phyloP scores from a whole-genome alignment of 1,140 invertebrate species.

The Goniozus legneri region DNA sequence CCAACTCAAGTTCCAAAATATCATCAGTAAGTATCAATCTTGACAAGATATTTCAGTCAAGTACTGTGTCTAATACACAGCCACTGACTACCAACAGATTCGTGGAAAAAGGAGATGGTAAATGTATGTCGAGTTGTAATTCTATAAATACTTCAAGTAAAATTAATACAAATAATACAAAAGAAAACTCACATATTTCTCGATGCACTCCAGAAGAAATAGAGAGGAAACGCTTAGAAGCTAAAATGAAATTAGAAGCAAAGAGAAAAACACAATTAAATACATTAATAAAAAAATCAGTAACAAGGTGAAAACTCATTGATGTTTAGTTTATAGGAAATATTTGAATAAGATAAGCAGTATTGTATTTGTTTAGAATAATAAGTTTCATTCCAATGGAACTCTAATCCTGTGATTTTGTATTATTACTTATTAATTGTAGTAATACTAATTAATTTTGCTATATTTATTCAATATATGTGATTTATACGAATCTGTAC shows the following conservation, averaged over 20 bases:
- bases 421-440: too few species aligned
- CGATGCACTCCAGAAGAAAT: conserved; percentile 42
- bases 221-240: conserved; percentile 42
- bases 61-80: conserved; percentile 5
- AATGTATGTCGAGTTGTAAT: conserved; percentile 16
- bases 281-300: neutral
- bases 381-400: too few species aligned
- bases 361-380: too few species aligned
- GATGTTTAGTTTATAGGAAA: too few species aligned
- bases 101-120: conserved; percentile 16
- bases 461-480: too few species aligned
- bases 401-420: too few species aligned
- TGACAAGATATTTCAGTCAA: conserved; percentile 9
- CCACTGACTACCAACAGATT: conserved; percentile 23
- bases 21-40: conserved; percentile 22
- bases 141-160: conserved; percentile 14
- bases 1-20: conserved; percentile 1
- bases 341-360: too few species aligned
- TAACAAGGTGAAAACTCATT: too few species aligned
- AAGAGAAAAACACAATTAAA: conserved; percentile 24
- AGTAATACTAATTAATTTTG: too few species aligned
- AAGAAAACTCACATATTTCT: conserved; percentile 14
- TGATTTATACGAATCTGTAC: too few species aligned
- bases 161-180: conserved; percentile 2
- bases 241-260: conserved; percentile 35